Conservation (phyloP, 1,140 invertebrate species). For the Aphis craccivora region DNA sequence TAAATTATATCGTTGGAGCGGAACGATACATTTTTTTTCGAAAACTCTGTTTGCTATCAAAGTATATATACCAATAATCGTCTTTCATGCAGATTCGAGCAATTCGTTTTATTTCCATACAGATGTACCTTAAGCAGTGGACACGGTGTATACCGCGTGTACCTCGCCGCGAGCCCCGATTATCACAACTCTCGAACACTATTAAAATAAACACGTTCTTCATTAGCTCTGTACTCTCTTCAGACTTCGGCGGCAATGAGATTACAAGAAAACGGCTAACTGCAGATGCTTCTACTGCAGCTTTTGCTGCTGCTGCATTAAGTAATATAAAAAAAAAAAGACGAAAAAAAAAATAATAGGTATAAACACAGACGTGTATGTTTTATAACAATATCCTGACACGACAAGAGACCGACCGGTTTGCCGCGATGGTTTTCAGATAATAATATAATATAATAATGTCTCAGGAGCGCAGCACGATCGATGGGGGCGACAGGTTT, state of each 20-base stretch:
- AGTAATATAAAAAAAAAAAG: background rate
- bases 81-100: background rate
- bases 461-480: background rate
- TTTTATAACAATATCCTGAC: slow-evolving; percentile 4
- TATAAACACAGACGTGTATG: background rate
- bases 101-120: background rate
- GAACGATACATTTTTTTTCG: background rate
- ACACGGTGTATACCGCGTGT: background rate
- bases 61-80: background rate
- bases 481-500: background rate
- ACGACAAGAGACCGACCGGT: background rate
- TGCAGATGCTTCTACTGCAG: background rate
- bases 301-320: background rate
- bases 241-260: background rate
- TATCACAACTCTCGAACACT: background rate
- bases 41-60: background rate
- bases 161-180: background rate
- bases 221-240: background rate
- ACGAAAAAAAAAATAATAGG: background rate
- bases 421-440: background rate
- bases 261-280: background rate
- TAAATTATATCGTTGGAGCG: background rate
- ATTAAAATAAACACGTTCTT: slow-evolving; percentile 10
- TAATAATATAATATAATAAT: background rate
- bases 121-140: background rate